Percentiles rank a stretch among this genome's conserved stretches.
These are phyloP conservation scores for Pempheris klunzingeri DNA, from an alignment of 2,797 vertebrate genomes.

Conservation along the genomic window DNA sequence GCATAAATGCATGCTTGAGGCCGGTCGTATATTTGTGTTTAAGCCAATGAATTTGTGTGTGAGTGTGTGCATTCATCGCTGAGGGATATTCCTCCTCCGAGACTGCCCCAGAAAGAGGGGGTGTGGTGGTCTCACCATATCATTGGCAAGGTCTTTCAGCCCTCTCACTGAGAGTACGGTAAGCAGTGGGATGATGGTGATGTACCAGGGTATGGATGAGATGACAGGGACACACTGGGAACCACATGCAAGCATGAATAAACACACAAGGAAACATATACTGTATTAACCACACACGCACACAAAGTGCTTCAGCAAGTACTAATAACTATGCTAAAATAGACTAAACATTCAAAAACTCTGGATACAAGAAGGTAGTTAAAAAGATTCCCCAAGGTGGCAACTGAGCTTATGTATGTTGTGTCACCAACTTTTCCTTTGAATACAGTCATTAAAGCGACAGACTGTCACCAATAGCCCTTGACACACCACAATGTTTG, in stretches of 20 bases:
- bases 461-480: background rate
- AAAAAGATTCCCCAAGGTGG: background rate
- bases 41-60: slow-evolving; percentile 36
- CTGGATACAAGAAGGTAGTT: too few species aligned
- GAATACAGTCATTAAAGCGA: background rate
- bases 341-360: background rate
- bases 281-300: background rate
- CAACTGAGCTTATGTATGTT: background rate
- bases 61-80: background rate
- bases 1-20: slow-evolving; percentile 40
- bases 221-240: slow-evolving; percentile 88
- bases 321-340: background rate
- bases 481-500: background rate
- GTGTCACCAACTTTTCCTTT: background rate
- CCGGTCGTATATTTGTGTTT: slow-evolving; percentile 51
- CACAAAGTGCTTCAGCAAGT: background rate
- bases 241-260: slow-evolving; percentile 19
- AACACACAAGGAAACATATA: background rate
- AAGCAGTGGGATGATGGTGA: slow-evolving; percentile 87
- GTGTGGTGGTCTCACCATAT: slow-evolving; percentile 87
- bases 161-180: slow-evolving; percentile 88
- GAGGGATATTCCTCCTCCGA: background rate
- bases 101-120: background rate
- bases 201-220: slow-evolving; percentile 93
- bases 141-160: slow-evolving; percentile 88